These are phyloP conservation scores for Stomatorhinus ivindoensis DNA, from an alignment of 2,113 vertebrate species.

Conservation along the genomic window DNA sequence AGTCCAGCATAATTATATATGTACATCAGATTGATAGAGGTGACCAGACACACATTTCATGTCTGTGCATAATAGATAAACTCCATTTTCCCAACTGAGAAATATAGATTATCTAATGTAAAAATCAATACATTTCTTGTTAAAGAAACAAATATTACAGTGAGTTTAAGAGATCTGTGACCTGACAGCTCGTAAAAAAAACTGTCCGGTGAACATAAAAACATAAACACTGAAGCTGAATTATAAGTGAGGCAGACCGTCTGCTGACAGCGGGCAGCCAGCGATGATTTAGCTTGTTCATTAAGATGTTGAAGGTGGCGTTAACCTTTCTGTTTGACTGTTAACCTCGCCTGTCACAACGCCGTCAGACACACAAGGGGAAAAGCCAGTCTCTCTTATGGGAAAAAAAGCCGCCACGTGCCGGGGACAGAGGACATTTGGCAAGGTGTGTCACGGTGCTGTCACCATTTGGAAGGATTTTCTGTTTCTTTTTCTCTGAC, in stretches of 20 bases:
- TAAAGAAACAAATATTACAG: constrained; percentile 73
- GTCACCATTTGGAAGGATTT: neutral
- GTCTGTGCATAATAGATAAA: constrained; percentile 69
- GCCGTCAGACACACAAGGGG: constrained; percentile 6
- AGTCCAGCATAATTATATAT: constrained; percentile 68
- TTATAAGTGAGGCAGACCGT: constrained; percentile 33
- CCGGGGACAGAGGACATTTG: neutral
- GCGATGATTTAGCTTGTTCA: constrained; percentile 55
- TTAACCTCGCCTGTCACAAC: constrained; percentile 45
- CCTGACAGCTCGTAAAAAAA: constrained; percentile 72
- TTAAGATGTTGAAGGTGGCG: constrained; percentile 58
- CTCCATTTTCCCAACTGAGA: constrained; percentile 73
- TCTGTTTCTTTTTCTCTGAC: neutral
- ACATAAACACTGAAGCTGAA: neutral
- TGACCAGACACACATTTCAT: constrained; percentile 54
- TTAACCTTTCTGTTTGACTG: constrained; percentile 55
- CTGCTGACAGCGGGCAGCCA: constrained; percentile 35
- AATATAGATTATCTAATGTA: constrained; percentile 88
- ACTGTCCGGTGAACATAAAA: constrained; percentile 46
- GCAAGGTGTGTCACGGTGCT: neutral
- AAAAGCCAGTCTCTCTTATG: neutral
- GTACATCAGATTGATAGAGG: constrained; percentile 70
- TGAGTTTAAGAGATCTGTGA: constrained; percentile 75
- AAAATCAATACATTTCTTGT: constrained; percentile 81
- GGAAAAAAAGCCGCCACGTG: too few species aligned